These are phyloP conservation scores for Amphiprion percula DNA, from an alignment of 2,113 vertebrate species.

Conservation along the genomic window DNA sequence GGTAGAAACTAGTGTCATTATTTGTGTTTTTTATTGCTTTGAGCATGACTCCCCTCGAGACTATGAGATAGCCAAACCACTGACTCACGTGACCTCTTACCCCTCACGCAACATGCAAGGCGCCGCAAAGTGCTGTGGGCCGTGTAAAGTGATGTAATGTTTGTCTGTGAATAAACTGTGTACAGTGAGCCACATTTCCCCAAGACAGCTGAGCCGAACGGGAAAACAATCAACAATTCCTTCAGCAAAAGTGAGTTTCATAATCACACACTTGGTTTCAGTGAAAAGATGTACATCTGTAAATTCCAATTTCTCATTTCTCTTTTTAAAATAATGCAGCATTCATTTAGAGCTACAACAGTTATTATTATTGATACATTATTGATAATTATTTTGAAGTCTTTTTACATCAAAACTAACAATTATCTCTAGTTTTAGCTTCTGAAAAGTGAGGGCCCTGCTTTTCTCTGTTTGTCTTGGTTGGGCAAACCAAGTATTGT, in stretches of 20 bases:
- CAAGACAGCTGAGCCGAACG: conserved; percentile 59
- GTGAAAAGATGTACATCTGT: not conserved
- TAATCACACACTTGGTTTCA: not conserved
- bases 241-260: conserved; percentile 79
- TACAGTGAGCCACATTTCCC: conserved; percentile 79
- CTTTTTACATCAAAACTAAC: too few species aligned
- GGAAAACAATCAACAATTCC: conserved; percentile 46
- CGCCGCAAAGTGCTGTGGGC: not conserved
- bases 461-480: too few species aligned
- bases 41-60: not conserved
- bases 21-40: conserved; percentile 1
- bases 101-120: conserved; percentile 15
- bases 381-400: too few species aligned
- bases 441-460: too few species aligned
- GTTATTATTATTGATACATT: too few species aligned
- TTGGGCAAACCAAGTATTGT: too few species aligned
- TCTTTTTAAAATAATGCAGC: too few species aligned
- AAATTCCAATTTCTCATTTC: too few species aligned
- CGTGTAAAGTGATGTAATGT: conserved; percentile 29
- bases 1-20: not conserved
- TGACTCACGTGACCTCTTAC: conserved; percentile 20
- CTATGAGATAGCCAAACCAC: not conserved
- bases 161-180: conserved; percentile 37
- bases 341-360: too few species aligned
- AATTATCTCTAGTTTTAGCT: too few species aligned